Conservation (phyloP, 2,888 invertebrate genomes). For the Parnassius smintheus region DNA sequence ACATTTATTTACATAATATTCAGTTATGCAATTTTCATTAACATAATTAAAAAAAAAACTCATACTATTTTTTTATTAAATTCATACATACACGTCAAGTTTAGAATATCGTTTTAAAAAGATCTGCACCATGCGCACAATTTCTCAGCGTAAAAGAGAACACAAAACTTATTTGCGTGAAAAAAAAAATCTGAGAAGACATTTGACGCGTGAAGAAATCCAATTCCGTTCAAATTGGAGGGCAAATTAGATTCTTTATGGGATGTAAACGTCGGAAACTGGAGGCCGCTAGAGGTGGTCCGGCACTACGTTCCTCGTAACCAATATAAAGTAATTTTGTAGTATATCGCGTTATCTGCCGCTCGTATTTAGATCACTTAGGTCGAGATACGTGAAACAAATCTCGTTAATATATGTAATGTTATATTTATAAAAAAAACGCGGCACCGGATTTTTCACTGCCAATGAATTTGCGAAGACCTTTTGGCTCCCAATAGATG, state of each 20-base stretch:
- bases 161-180: slow-evolving; percentile 57
- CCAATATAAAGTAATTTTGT: not conserved
- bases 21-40: too few relatives aligned
- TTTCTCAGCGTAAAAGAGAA: slow-evolving; percentile 28
- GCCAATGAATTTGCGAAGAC: too few relatives aligned
- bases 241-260: slow-evolving; percentile 60
- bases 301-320: not conserved
- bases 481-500: too few relatives aligned
- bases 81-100: too few relatives aligned
- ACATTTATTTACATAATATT: too few relatives aligned
- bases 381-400: not conserved
- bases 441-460: too few relatives aligned
- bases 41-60: too few relatives aligned
- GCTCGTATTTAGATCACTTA: not conserved
- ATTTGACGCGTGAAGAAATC: slow-evolving; percentile 66
- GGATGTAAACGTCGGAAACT: slow-evolving; percentile 39
- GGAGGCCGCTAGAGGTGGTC: slow-evolving; percentile 1
- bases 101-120: too few relatives aligned
- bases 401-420: too few relatives aligned
- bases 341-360: not conserved
- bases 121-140: too few relatives aligned
- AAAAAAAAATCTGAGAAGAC: slow-evolving; percentile 63
- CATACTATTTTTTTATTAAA: too few relatives aligned
- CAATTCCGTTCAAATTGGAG: slow-evolving; percentile 62
- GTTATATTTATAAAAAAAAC: too few relatives aligned